A percentile compares a stretch with the other conserved stretches of the same genome.
These are phyloP conservation scores for Perdita meconis DNA, from an alignment of 2,888 invertebrate species.

Conservation along the genomic window DNA sequence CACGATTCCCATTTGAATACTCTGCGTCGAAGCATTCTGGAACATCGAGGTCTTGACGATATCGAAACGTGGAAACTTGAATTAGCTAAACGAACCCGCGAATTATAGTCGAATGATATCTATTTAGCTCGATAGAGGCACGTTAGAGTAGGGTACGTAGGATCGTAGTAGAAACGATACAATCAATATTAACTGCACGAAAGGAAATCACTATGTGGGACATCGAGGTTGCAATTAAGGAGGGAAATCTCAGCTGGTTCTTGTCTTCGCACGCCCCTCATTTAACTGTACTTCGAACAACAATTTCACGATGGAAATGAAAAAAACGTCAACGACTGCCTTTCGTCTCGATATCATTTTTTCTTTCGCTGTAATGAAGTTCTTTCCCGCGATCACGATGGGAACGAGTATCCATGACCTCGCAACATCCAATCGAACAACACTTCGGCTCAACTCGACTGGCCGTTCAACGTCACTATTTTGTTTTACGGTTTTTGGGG, in stretches of 20 bases:
- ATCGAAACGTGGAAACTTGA: neutral
- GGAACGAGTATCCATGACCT: no score
- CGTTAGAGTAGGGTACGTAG: slow-evolving; percentile 19
- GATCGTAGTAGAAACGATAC: slow-evolving; percentile 11
- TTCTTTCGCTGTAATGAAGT: no score
- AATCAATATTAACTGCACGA: slow-evolving; percentile 31
- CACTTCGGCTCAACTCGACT: no score
- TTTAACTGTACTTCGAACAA: neutral
- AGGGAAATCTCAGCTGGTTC: slow-evolving; percentile 74
- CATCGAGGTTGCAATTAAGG: slow-evolving; percentile 63
- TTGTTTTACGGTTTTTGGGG: no score
- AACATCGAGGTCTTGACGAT: neutral
- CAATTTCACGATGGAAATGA: slow-evolving; percentile 24
- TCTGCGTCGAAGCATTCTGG: neutral
- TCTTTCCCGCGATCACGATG: neutral
- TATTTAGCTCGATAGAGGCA: neutral
- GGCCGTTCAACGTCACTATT: no score
- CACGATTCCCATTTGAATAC: neutral
- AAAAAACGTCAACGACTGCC: neutral
- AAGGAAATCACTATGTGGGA: slow-evolving; percentile 47
- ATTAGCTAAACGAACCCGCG: slow-evolving; percentile 2
- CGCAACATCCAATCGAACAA: no score
- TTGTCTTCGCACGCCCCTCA: slow-evolving; percentile 23
- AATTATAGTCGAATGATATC: neutral
- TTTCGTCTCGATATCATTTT: neutral